Evolutionary conservation across 2,888 invertebrate genomes (phyloP).

Genomic region (Iselma pallidipennis): DNA sequence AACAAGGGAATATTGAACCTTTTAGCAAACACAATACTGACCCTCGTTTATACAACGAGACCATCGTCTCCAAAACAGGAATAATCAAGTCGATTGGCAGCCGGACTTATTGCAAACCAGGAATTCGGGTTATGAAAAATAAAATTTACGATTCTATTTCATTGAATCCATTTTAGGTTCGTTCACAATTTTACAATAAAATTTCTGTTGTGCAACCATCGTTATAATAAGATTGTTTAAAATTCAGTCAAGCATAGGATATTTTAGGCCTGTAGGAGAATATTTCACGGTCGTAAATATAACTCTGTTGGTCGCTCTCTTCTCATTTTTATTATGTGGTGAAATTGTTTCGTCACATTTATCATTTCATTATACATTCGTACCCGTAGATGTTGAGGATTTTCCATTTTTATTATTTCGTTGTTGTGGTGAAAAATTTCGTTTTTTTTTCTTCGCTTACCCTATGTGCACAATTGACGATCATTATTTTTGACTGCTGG

Average conservation of each 20-base stretch:
- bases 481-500: too few relatives aligned
- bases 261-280: slow-evolving; percentile 12
- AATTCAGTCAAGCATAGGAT: slow-evolving; percentile 15
- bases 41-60: slow-evolving; percentile 17
- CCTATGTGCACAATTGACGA: too few relatives aligned
- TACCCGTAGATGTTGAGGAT: not conserved
- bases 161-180: not conserved
- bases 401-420: not conserved
- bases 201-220: too few relatives aligned
- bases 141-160: not conserved
- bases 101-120: too few relatives aligned
- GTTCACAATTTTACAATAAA: not conserved
- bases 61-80: slow-evolving; percentile 14
- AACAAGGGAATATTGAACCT: slow-evolving; percentile 36
- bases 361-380: slow-evolving; percentile 17
- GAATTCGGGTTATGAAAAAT: too few relatives aligned
- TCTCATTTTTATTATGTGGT: slow-evolving; percentile 18
- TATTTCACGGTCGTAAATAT: slow-evolving; percentile 12
- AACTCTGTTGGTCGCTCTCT: slow-evolving; percentile 6
- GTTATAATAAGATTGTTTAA: slow-evolving; percentile 20
- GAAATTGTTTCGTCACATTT: slow-evolving; percentile 23
- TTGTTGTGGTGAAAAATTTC: not conserved
- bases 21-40: slow-evolving; percentile 28
- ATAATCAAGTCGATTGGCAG: slow-evolving; percentile 12
- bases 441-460: too few relatives aligned